Evolutionary conservation across 1,140 invertebrate genomes (phyloP).

Genomic region (Heliconius himera): DNA sequence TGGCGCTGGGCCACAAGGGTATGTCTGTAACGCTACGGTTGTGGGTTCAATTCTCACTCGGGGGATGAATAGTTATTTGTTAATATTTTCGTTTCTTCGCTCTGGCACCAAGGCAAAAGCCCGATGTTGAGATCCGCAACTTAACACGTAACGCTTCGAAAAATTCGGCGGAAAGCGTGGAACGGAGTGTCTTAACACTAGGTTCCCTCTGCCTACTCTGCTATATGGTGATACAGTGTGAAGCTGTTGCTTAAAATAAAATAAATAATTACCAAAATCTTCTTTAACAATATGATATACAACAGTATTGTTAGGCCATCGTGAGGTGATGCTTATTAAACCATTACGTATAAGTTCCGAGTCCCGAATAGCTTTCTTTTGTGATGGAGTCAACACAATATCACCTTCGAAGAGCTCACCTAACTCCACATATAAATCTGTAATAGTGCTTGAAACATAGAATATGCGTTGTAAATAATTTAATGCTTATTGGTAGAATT

Average conservation of each 20-base stretch:
- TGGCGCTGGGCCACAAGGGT: no score
- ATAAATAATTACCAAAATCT: conserved; percentile 83
- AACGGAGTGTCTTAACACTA: no score
- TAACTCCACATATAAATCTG: conserved; percentile 51
- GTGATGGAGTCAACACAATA: conserved; percentile 65
- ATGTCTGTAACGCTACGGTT: no score
- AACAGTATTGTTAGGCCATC: conserved; percentile 84
- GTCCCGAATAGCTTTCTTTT: conserved; percentile 56
- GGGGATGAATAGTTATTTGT: no score
- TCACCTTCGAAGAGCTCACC: conserved; percentile 81
- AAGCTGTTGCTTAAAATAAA: not conserved
- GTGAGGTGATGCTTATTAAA: conserved; percentile 78
- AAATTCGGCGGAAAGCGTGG: no score
- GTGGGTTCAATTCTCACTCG: no score
- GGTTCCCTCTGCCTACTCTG: no score
- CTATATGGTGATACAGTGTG: no score
- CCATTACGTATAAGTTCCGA: conserved; percentile 78
- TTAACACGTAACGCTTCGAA: no score
- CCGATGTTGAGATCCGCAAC: no score
- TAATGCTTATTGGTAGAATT: not conserved
- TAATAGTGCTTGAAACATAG: not conserved
- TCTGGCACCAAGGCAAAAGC: no score
- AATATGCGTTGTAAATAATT: not conserved
- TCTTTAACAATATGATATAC: conserved; percentile 84
- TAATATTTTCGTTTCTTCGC: no score